These are phyloP conservation scores for Thera britannica DNA, from an alignment of 2,888 invertebrate genomes.

Conservation along the genomic window DNA sequence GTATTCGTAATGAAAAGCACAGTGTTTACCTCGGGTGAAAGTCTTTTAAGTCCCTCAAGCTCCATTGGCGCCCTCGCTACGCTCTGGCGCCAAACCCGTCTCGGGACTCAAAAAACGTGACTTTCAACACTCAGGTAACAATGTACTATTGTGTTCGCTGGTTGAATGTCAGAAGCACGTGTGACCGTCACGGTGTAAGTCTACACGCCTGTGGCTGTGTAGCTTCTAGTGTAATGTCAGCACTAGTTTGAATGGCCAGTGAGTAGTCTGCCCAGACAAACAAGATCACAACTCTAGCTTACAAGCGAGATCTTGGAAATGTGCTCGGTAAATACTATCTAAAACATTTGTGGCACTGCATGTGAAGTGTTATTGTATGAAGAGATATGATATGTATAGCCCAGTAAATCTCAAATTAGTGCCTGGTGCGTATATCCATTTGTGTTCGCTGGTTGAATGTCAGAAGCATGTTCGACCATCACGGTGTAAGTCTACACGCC, in stretches of 20 bases:
- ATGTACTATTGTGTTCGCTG: neutral
- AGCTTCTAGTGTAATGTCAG: conserved; percentile 60
- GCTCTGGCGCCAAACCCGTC: no score
- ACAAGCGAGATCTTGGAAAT: conserved; percentile 59
- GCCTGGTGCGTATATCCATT: neutral
- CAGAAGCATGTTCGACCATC: conserved; percentile 52
- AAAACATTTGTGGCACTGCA: neutral
- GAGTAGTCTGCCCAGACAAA: conserved; percentile 52
- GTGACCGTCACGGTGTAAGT: conserved; percentile 45
- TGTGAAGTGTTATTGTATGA: neutral
- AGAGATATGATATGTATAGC: neutral
- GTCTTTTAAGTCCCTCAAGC: no score
- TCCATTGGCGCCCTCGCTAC: no score
- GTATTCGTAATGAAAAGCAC: no score
- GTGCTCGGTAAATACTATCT: conserved; percentile 59
- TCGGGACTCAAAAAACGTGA: no score
- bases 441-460: conserved; percentile 45
- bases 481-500: conserved; percentile 48
- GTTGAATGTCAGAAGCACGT: conserved; percentile 54
- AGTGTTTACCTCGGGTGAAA: no score
- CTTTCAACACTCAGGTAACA: no score
- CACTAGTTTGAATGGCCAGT: conserved; percentile 47
- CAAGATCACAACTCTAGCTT: conserved; percentile 50
- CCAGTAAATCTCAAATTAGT: neutral
- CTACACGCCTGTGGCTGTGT: conserved; percentile 63